A percentile compares a stretch with the other conserved stretches of the same genome.
Evolutionary conservation across 2,113 vertebrate genomes (phyloP).

Genomic region (Rallus limicola): DNA sequence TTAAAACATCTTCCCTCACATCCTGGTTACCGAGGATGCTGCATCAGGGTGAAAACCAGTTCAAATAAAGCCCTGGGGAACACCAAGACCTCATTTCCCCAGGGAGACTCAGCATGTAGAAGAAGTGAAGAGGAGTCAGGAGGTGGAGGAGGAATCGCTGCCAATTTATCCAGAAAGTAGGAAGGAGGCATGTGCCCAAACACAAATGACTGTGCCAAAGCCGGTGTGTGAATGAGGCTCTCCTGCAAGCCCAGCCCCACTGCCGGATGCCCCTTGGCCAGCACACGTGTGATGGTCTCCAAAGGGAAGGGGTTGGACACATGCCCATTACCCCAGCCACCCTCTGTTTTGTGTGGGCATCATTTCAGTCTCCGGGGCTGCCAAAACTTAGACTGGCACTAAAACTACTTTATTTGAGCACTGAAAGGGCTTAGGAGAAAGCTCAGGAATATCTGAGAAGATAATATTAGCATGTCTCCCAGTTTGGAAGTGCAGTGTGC

Average conservation of each 20-base stretch:
- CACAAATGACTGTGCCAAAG: not conserved
- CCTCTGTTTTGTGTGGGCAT: not conserved
- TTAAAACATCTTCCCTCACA: not conserved
- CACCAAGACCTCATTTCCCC: not conserved
- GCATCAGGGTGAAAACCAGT: not conserved
- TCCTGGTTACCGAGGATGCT: not conserved
- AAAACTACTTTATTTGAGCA: not conserved
- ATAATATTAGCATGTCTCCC: not conserved
- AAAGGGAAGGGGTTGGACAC: not conserved
- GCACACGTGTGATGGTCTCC: accelerated
- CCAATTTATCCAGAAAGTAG: not conserved
- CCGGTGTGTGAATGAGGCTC: not conserved
- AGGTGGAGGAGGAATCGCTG: not conserved
- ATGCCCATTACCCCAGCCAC: accelerated
- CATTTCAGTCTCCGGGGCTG: not conserved
- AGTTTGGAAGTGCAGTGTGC: slow-evolving; percentile 9
- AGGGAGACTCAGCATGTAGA: not conserved
- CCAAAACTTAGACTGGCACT: not conserved
- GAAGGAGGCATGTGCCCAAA: not conserved
- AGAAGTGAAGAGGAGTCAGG: not conserved
- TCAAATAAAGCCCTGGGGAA: not conserved
- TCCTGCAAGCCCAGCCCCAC: not conserved
- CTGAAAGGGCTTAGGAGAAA: not conserved
- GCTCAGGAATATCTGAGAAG: not conserved
- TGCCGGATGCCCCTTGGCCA: not conserved